Evolutionary conservation across 1,140 invertebrate species (phyloP).

Genomic region (Aphaenogaster rudis): DNA sequence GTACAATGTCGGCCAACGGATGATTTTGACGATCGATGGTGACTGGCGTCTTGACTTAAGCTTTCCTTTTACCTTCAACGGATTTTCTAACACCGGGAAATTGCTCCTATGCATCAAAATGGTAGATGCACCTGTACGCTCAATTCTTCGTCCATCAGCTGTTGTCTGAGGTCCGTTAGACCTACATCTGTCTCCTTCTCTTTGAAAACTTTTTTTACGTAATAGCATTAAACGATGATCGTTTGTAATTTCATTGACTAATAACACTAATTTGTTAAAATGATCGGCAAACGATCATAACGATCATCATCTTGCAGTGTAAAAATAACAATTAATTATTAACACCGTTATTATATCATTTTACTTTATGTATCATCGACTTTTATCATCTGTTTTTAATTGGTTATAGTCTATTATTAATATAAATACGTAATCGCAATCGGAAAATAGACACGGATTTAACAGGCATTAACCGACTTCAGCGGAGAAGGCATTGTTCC

Average conservation of each 20-base stretch:
- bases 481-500: conserved; percentile 12
- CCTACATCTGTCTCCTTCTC: conserved; percentile 30
- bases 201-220: not conserved
- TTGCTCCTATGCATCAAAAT: conserved; percentile 18
- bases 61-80: conserved; percentile 62
- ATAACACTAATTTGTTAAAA: not conserved
- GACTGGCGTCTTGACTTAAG: conserved; percentile 21
- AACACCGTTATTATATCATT: not conserved
- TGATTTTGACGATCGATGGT: conserved; percentile 38
- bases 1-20: conserved; percentile 72
- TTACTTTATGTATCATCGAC: not conserved
- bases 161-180: conserved; percentile 32
- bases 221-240: not conserved
- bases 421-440: not conserved
- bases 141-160: conserved; percentile 43
- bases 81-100: conserved; percentile 53
- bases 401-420: not conserved
- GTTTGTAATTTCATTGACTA: conserved; percentile 5
- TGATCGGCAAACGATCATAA: not conserved
- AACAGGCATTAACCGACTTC: conserved; percentile 15
- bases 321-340: not conserved
- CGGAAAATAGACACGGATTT: conserved; percentile 5
- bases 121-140: conserved; percentile 27
- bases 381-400: not conserved
- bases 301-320: not conserved